Percentiles rank a stretch among this genome's conserved stretches.
phyloP scores from a whole-genome alignment of 2,113 vertebrate species.

The Alligator mississippiensis region DNA sequence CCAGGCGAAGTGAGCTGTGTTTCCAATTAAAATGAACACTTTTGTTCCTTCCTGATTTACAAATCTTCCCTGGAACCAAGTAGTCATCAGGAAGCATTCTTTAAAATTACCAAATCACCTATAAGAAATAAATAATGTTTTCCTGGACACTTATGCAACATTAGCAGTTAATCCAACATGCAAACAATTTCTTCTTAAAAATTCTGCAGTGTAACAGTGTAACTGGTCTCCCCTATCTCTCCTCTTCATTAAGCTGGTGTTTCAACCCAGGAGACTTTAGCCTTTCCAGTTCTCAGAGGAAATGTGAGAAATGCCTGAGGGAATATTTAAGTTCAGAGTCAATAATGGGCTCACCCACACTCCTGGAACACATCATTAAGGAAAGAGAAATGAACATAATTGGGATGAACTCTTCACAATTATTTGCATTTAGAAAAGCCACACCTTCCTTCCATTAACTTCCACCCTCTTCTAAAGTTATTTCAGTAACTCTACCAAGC shows the following conservation, averaged over 20 bases:
- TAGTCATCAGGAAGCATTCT: constrained; percentile 12
- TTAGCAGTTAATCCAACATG: constrained; percentile 22
- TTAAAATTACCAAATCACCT: constrained; percentile 50
- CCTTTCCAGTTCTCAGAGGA: background rate
- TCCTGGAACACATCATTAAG: background rate
- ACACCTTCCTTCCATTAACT: background rate
- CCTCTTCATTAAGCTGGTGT: background rate
- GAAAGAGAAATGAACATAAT: background rate
- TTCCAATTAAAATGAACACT: background rate
- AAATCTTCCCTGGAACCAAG: background rate
- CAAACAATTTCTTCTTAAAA: constrained; percentile 28
- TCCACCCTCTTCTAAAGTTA: background rate
- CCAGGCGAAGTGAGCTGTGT: background rate
- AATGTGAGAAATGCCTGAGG: background rate
- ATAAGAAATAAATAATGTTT: background rate
- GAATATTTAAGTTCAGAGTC: background rate
- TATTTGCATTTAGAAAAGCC: background rate
- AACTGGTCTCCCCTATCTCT: background rate
- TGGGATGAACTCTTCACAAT: background rate
- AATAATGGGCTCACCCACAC: background rate
- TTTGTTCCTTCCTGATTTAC: constrained; percentile 17
- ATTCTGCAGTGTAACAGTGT: background rate
- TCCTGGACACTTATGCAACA: constrained; percentile 37
- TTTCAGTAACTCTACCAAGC: background rate
- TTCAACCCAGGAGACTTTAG: background rate